phyloP scores from a whole-genome alignment of 2,888 invertebrate species.

The Nephrocerus scutellatus region DNA sequence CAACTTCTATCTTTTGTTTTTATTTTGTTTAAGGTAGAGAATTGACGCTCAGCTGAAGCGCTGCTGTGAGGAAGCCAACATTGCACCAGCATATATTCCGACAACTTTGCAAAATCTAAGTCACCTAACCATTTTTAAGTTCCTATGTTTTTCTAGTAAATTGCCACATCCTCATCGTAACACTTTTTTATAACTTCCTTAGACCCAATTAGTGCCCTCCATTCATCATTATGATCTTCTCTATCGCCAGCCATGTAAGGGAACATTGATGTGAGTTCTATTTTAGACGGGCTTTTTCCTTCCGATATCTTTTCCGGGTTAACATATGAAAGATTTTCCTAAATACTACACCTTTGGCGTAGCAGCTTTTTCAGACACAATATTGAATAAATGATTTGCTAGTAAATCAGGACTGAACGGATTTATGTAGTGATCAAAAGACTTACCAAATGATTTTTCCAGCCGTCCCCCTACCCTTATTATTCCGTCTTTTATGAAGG shows the following conservation, averaged over 20 bases:
- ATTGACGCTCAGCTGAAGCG: not conserved
- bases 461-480: too few relatives aligned
- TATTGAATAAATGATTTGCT: too few relatives aligned
- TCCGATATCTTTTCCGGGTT: not conserved
- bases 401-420: too few relatives aligned
- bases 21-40: constrained; percentile 4
- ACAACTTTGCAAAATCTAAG: not conserved
- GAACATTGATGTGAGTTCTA: constrained; percentile 1
- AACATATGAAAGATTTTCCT: not conserved
- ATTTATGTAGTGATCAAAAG: too few relatives aligned
- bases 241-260: not conserved
- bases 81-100: too few relatives aligned
- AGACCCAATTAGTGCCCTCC: not conserved
- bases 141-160: too few relatives aligned
- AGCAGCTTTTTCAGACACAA: too few relatives aligned
- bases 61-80: too few relatives aligned
- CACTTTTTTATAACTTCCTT: not conserved
- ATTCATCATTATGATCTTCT: constrained; percentile 3
- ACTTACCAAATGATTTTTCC: too few relatives aligned
- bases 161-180: constrained; percentile 1
- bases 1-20: constrained; percentile 3
- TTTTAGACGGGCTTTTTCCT: not conserved
- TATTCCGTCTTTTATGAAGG: too few relatives aligned
- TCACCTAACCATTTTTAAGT: constrained; percentile 2
- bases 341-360: too few relatives aligned